A percentile compares a stretch with the other conserved stretches of the same genome.
phyloP scores from a whole-genome alignment of 2,888 invertebrate genomes.

The Parnassius apollo region DNA sequence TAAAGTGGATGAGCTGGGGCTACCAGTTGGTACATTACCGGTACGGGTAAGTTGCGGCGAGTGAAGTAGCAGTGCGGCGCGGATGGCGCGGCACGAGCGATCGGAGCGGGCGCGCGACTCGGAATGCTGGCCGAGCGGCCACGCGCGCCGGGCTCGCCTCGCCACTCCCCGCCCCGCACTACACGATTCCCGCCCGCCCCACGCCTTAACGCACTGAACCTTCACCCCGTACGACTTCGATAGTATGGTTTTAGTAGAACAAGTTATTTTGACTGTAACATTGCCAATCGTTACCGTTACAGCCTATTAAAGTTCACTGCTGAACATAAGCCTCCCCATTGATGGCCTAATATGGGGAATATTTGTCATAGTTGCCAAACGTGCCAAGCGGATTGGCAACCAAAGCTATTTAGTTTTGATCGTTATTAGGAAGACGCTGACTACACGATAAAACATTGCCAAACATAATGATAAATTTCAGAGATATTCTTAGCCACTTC shows the following conservation, averaged over 20 bases:
- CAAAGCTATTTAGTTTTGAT: neutral
- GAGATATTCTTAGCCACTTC: too few species aligned
- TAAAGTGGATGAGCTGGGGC: conserved; percentile 26
- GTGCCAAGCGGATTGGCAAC: neutral
- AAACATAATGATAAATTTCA: too few species aligned
- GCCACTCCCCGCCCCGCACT: conserved; percentile 27
- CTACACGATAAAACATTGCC: too few species aligned
- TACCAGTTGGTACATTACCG: conserved; percentile 59
- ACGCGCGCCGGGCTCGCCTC: conserved; percentile 33
- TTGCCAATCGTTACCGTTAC: too few species aligned
- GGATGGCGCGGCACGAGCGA: conserved; percentile 53
- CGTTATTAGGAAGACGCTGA: too few species aligned
- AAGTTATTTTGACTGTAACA: neutral
- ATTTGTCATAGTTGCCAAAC: neutral
- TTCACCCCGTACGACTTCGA: conserved; percentile 14
- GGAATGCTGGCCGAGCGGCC: conserved; percentile 51
- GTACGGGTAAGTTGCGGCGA: conserved; percentile 37
- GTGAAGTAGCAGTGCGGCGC: conserved; percentile 33
- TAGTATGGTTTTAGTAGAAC: too few species aligned
- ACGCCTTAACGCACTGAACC: conserved; percentile 26
- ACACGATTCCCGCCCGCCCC: conserved; percentile 26
- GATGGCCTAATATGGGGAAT: neutral
- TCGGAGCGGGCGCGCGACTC: conserved; percentile 58
- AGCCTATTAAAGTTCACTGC: too few species aligned
- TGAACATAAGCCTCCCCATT: too few species aligned